phyloP scores from a whole-genome alignment of 1,140 invertebrate species.

The Cheumatopsyche charites region DNA sequence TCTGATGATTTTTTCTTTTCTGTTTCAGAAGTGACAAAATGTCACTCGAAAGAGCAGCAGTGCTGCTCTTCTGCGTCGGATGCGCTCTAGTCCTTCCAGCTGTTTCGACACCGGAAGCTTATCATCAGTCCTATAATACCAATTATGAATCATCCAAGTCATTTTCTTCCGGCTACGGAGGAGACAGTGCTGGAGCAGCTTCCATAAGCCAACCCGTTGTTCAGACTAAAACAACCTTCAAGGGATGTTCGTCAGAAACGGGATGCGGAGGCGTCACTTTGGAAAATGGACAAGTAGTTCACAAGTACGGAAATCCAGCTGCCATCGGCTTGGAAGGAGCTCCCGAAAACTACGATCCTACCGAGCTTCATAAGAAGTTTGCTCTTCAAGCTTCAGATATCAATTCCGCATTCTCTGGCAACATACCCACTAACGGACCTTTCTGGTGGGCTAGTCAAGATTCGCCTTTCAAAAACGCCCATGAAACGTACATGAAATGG shows the following conservation, averaged over 20 bases:
- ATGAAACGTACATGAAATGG: conserved; percentile 53
- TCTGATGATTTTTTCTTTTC: conserved; percentile 15
- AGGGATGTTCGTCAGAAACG: conserved; percentile 56
- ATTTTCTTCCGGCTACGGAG: conserved; percentile 22
- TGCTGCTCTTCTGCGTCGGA: conserved; percentile 26
- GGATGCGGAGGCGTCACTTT: conserved; percentile 59
- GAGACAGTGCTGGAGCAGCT: background rate
- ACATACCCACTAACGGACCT: conserved; percentile 51
- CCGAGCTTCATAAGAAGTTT: conserved; percentile 55
- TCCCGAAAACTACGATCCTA: conserved; percentile 46
- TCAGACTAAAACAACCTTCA: conserved; percentile 56
- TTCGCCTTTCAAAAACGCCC: conserved; percentile 60
- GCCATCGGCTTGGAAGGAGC: conserved; percentile 51
- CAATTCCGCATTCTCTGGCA: conserved; percentile 50
- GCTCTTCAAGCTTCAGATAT: conserved; percentile 52
- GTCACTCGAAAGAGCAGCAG: conserved; percentile 18
- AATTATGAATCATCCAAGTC: conserved; percentile 19
- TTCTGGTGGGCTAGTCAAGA: conserved; percentile 64
- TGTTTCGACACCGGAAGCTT: background rate
- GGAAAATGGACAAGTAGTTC: conserved; percentile 56
- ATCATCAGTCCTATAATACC: background rate
- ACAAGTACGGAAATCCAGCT: conserved; percentile 56
- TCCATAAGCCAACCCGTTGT: conserved; percentile 50
- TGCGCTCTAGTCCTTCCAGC: conserved; percentile 15
- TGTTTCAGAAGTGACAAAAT: conserved; percentile 31